phyloP scores from a whole-genome alignment of 1,140 invertebrate genomes.

The Sitophilus oryzae region DNA sequence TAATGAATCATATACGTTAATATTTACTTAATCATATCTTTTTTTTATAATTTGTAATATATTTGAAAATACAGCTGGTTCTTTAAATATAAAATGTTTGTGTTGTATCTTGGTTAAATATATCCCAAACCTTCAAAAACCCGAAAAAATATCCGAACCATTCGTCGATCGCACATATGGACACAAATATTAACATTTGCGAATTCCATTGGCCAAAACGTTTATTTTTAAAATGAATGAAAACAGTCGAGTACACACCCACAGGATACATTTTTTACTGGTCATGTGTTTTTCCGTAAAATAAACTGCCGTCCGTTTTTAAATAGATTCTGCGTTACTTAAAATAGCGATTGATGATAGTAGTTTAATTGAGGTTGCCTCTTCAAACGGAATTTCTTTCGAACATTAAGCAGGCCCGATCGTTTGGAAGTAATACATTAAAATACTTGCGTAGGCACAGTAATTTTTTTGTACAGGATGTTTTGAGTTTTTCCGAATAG shows the following conservation, averaged over 20 bases:
- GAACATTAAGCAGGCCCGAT: too few species aligned
- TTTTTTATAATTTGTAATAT: too few species aligned
- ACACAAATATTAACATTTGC: slow-evolving; percentile 11
- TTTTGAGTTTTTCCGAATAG: too few species aligned
- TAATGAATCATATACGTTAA: too few species aligned
- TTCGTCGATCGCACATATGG: not conserved
- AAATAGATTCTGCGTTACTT: slow-evolving; percentile 17
- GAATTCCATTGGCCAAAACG: slow-evolving; percentile 4
- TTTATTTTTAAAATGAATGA: slow-evolving; percentile 13
- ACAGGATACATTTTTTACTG: slow-evolving; percentile 16
- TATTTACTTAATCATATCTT: too few species aligned
- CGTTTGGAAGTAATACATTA: too few species aligned
- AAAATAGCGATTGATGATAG: slow-evolving; percentile 7
- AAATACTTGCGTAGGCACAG: too few species aligned
- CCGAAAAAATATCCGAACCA: not conserved
- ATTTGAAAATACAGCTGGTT: too few species aligned
- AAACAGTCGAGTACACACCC: slow-evolving; percentile 15
- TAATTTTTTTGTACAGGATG: too few species aligned
- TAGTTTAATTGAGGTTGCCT: slow-evolving; percentile 2
- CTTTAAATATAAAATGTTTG: too few species aligned
- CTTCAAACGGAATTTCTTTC: too few species aligned
- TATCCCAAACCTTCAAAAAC: not conserved
- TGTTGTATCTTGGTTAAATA: too few species aligned
- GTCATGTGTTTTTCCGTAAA: slow-evolving; percentile 14
- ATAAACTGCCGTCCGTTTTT: slow-evolving; percentile 5